Evolutionary conservation across 92 coral and sea anemone genomes (phyloP).

Genomic region (Zoanthus gigantus): DNA sequence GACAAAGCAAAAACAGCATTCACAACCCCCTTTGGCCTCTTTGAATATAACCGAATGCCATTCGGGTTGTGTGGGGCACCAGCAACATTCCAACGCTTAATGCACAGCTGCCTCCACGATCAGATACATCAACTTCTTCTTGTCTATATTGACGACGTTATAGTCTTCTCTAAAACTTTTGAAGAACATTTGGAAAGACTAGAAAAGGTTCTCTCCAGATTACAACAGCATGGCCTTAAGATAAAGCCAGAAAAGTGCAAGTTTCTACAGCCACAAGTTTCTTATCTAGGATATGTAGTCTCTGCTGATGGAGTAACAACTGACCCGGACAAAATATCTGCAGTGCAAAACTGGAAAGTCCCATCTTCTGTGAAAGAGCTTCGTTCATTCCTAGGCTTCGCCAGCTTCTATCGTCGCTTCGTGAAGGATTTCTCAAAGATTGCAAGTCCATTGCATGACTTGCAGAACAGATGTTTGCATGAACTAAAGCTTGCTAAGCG

Average conservation of each 20-base stretch:
- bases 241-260: no score
- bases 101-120: slow-evolving; percentile 59
- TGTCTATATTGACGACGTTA: slow-evolving; percentile 64
- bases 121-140: slow-evolving; percentile 9
- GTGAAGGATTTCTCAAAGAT: slow-evolving; percentile 63
- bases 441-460: slow-evolving; percentile 69
- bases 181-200: slow-evolving; percentile 67
- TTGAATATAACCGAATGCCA: slow-evolving; percentile 65
- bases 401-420: slow-evolving; percentile 70
- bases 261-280: slow-evolving; percentile 58
- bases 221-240: slow-evolving; percentile 62
- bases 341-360: slow-evolving; percentile 63
- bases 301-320: slow-evolving; percentile 66
- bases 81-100: slow-evolving; percentile 66
- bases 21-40: slow-evolving; percentile 64
- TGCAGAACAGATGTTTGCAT: slow-evolving; percentile 63
- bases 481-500: slow-evolving; percentile 52
- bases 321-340: slow-evolving; percentile 66
- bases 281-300: slow-evolving; percentile 71
- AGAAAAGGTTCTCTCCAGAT: slow-evolving; percentile 50
- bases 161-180: slow-evolving; percentile 53
- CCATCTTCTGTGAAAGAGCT: slow-evolving; percentile 67
- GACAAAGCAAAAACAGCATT: slow-evolving; percentile 72
- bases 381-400: slow-evolving; percentile 69
- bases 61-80: slow-evolving; percentile 63